phyloP scores from a whole-genome alignment of 2,888 invertebrate genomes.

The Stenolophus ochropezus region DNA sequence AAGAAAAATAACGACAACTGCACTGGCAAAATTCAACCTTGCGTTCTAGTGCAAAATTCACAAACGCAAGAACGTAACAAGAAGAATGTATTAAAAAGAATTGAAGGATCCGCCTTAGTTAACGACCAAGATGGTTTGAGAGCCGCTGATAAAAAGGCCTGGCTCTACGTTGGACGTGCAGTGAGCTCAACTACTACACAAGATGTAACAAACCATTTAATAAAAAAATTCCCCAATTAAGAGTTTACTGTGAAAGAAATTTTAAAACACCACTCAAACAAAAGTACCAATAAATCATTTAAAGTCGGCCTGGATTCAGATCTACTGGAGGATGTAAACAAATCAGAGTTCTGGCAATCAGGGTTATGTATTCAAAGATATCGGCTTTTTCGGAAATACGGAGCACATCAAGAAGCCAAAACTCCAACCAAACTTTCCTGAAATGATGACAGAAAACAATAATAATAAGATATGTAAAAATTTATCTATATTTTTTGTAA shows the following conservation, averaged over 20 bases:
- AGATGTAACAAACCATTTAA: background rate
- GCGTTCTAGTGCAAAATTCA: background rate
- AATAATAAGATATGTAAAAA: background rate
- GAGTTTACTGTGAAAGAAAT: background rate
- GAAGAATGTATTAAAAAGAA: background rate
- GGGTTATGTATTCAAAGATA: background rate
- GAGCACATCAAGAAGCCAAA: background rate
- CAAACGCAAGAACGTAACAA: background rate
- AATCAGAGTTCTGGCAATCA: background rate
- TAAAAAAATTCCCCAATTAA: background rate
- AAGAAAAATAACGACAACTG: background rate
- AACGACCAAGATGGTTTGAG: background rate
- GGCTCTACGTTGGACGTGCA: background rate
- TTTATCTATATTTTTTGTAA: background rate
- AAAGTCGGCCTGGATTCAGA: slow-evolving; percentile 3
- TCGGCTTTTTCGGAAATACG: background rate
- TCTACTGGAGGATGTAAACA: background rate
- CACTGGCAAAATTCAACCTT: no score
- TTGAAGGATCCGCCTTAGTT: background rate
- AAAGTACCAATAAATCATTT: slow-evolving; percentile 13
- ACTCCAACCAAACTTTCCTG: background rate
- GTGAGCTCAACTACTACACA: background rate
- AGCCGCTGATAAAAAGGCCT: background rate
- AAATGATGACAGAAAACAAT: no score
- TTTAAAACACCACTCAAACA: background rate